Conservation (phyloP, 2,113 vertebrate species). For the Nipponia nippon region DNA sequence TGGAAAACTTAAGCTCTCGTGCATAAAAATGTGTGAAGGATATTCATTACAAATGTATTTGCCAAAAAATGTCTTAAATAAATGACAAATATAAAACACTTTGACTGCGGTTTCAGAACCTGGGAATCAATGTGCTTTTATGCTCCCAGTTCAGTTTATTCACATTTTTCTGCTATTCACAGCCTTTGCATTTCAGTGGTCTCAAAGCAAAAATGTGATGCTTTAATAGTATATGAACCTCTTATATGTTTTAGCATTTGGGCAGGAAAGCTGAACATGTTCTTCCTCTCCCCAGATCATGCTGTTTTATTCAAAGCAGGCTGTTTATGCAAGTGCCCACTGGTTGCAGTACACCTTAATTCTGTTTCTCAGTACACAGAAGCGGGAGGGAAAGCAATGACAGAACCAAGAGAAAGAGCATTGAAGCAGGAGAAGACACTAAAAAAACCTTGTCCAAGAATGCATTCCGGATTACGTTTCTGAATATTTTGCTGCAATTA, state of each 20-base stretch:
- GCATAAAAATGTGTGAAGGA: neutral
- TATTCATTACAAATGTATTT: conserved; percentile 2
- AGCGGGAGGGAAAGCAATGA: neutral
- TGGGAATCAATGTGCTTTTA: neutral
- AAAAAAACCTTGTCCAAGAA: neutral
- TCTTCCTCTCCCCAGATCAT: neutral
- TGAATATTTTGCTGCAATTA: neutral
- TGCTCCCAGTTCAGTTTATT: neutral
- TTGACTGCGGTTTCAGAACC: neutral
- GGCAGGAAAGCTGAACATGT: neutral
- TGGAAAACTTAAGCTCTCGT: conserved; percentile 14
- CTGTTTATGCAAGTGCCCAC: conserved; percentile 42
- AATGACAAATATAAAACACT: neutral
- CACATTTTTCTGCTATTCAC: neutral
- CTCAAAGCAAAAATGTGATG: neutral
- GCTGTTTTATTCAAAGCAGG: conserved; percentile 20
- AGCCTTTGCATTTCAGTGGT: neutral
- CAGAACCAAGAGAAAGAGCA: neutral
- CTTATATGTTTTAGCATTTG: neutral
- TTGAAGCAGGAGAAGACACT: neutral
- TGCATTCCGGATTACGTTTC: neutral
- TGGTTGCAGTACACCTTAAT: conserved; percentile 45
- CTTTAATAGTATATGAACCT: neutral
- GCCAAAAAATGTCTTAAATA: neutral
- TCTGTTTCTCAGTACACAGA: neutral